phyloP scores from a whole-genome alignment of 92 coral and sea anemone genomes.

The Porites divaricata region DNA sequence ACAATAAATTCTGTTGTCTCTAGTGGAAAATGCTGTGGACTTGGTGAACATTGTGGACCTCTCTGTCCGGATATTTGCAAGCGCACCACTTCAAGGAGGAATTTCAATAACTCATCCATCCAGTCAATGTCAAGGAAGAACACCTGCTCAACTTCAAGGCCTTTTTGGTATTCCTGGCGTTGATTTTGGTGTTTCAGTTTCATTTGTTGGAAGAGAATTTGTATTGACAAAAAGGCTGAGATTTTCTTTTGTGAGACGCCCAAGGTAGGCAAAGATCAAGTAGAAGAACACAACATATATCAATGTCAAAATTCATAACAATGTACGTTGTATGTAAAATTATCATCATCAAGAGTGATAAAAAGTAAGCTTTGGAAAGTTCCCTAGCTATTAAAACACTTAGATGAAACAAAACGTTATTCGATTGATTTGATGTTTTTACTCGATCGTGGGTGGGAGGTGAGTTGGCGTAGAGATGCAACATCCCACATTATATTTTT shows the following conservation, averaged over 20 bases:
- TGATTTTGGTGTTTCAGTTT: background rate
- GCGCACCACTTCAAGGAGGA: slow-evolving; percentile 16
- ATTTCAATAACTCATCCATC: background rate
- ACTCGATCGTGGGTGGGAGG: no score
- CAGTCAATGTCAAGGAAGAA: slow-evolving; percentile 5
- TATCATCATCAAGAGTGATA: no score
- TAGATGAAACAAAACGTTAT: no score
- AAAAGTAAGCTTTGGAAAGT: background rate
- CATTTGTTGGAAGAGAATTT: background rate
- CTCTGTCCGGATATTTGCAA: background rate
- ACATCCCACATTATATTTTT: no score
- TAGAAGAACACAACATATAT: no score
- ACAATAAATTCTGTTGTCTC: background rate
- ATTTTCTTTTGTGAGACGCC: background rate
- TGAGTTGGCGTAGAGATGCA: no score
- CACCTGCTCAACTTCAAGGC: slow-evolving; percentile 19
- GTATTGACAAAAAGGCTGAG: background rate
- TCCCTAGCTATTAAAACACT: background rate
- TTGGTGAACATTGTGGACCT: slow-evolving; percentile 15
- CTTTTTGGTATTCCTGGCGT: background rate
- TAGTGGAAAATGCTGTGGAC: slow-evolving; percentile 3
- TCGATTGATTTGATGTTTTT: no score
- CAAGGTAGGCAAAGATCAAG: background rate
- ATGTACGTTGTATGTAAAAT: no score
- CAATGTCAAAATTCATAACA: no score